Base-by-base conservation (phyloP, 1,140 invertebrate genomes). In the Hermetia illucens region DNA sequence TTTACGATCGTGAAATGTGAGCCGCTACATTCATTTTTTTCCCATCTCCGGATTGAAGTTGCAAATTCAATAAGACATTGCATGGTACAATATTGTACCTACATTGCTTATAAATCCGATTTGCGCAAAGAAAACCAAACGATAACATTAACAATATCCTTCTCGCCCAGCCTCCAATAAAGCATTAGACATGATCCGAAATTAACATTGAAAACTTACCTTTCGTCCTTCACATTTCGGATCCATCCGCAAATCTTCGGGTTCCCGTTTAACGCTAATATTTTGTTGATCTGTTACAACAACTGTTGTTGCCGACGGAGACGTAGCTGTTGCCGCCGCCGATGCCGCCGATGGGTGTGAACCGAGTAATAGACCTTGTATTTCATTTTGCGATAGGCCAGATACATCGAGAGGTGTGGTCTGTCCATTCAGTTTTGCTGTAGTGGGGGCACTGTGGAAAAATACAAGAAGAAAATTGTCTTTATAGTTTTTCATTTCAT, bases 331-430 rank as follows among this genome's bases (percentile, higher is more conserved):
- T 25, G 41, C 31, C 17, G 50, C 50, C 25, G 24, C 13, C 13
- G 24, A 27, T 13, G 24, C 8, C 24, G 25, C 8, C 17, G 56
- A 59, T 55, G 57, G 55, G 58, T 61, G 58, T 45, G 58, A 50
- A 44, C 58, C 58, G 39, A 61, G 57, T 40, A 61, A 49, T 50
- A 61, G 52, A 47, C 57, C 58, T 59, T 61, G 58, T 41, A 61
- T 58, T 50, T 61, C 58, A 56, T 61, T 61, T 47, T 61, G 58
- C 47, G 58, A 61, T 55, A 61, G 55, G 45, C 57, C 55, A 44
- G 57, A 55, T 43, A 61, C 58, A 49, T 61, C 58, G 39, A 61
- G 52, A 52, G 57, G 58, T 55, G 57, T 60, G 58, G 58, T 57
- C 44, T 61, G 58, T 40, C 58, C 58, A 49, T 61, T 61, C 34